Evolutionary conservation across 1,140 invertebrate species (phyloP).

Genomic region (Drosophila athabasca): DNA sequence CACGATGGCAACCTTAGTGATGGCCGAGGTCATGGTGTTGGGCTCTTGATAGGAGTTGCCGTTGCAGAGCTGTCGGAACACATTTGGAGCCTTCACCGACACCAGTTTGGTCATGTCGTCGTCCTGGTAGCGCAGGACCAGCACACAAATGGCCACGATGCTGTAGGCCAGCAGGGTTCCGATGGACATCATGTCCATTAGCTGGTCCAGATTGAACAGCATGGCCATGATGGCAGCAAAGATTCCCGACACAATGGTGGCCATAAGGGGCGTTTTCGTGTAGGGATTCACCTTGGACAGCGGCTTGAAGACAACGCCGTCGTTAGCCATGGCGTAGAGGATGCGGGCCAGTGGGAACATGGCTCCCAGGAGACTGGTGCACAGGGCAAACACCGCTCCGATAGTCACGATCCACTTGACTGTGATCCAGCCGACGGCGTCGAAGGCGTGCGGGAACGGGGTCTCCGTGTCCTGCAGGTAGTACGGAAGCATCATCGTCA

Average conservation of each 20-base stretch:
- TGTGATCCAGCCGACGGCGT: conserved; percentile 88
- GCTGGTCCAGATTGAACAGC: conserved; percentile 93
- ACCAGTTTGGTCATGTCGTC: conserved; percentile 83
- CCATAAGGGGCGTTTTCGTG: conserved; percentile 92
- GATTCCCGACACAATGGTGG: conserved; percentile 92
- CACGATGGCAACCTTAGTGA: conserved; percentile 86
- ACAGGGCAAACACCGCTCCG: conserved; percentile 92
- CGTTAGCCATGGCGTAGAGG: conserved; percentile 95
- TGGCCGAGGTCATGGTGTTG: conserved; percentile 85
- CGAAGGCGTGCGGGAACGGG: conserved; percentile 93
- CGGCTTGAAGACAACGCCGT: conserved; percentile 92
- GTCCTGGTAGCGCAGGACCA: conserved; percentile 89
- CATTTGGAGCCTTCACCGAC: conserved; percentile 72
- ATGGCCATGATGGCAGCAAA: conserved; percentile 90
- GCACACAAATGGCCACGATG: conserved; percentile 94
- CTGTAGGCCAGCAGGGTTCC: conserved; percentile 97
- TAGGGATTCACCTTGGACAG: conserved; percentile 88
- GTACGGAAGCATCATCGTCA: conserved; percentile 97
- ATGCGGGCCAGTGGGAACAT: conserved; percentile 95
- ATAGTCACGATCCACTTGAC: conserved; percentile 93
- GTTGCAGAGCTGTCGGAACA: conserved; percentile 85
- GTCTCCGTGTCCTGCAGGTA: conserved; percentile 92
- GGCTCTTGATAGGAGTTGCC: conserved; percentile 86
- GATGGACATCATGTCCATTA: conserved; percentile 99
- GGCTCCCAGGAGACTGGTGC: conserved; percentile 91